phyloP scores from a whole-genome alignment of 64 coral and sea anemone genomes.

The Montipora cactus region DNA sequence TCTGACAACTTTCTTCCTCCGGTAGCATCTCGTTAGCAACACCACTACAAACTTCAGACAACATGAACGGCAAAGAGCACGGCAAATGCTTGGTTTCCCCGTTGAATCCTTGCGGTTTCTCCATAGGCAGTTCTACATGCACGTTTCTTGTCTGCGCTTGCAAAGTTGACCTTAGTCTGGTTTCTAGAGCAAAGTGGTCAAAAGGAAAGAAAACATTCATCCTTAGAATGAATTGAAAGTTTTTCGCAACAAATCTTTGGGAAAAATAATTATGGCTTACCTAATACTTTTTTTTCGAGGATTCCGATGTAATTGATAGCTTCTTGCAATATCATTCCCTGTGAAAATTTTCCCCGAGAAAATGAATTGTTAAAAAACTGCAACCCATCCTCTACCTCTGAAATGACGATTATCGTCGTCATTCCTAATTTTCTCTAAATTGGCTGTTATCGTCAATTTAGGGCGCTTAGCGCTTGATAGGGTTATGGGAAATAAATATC shows the following conservation, averaged over 20 bases:
- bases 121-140: background rate
- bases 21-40: background rate
- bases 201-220: background rate
- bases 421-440: no score
- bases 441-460: no score
- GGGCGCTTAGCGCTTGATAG: no score
- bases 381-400: no score
- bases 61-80: background rate
- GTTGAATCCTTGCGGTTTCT: background rate
- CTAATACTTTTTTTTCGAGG: conserved; percentile 29
- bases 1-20: background rate
- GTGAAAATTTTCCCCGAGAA: background rate
- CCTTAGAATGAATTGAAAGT: background rate
- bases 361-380: background rate
- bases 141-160: background rate
- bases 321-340: conserved; percentile 27
- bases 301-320: conserved; percentile 34
- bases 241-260: background rate
- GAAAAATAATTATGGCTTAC: background rate
- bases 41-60: background rate
- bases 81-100: background rate
- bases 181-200: background rate
- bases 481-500: no score
- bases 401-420: no score
- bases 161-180: conserved; percentile 5